Evolutionary conservation across 2,113 vertebrate genomes (phyloP).

Genomic region (zebrafish (Danio rerio)): DNA sequence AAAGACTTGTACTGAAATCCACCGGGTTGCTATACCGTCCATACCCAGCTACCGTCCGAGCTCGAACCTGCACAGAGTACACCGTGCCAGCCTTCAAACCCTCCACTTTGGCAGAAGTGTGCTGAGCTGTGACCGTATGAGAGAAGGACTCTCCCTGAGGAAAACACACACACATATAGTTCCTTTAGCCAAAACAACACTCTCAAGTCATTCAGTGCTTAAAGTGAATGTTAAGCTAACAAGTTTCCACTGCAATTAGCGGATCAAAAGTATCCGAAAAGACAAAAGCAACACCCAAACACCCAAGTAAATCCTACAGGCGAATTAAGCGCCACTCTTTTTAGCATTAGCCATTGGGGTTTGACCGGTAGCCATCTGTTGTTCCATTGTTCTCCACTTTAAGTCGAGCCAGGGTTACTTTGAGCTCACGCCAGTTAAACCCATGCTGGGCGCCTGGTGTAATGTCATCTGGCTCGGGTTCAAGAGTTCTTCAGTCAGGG

Average conservation of each 20-base stretch:
- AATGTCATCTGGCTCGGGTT: slow-evolving; percentile 45
- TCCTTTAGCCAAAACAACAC: background rate
- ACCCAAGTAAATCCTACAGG: slow-evolving; percentile 28
- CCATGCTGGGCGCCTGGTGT: slow-evolving; percentile 43
- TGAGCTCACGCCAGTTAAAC: slow-evolving; percentile 41
- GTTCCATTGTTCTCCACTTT: slow-evolving; percentile 39
- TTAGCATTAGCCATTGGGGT: slow-evolving; percentile 50
- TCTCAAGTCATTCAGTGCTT: background rate
- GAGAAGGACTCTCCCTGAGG: slow-evolving; percentile 83
- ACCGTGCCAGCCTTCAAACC: slow-evolving; percentile 85
- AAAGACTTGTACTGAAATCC: slow-evolving; percentile 89
- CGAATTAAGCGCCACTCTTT: slow-evolving; percentile 38
- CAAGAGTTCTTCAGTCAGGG: slow-evolving; percentile 29
- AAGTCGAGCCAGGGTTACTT: slow-evolving; percentile 43
- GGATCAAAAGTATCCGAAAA: slow-evolving; percentile 22
- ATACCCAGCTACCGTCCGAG: slow-evolving; percentile 92
- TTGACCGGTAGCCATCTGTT: slow-evolving; percentile 58
- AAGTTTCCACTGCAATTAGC: slow-evolving; percentile 39
- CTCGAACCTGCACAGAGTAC: slow-evolving; percentile 94
- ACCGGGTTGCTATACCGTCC: slow-evolving; percentile 92
- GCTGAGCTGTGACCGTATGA: slow-evolving; percentile 95
- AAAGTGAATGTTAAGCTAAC: slow-evolving; percentile 29
- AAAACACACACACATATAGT: background rate
- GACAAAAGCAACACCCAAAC: slow-evolving; percentile 16
- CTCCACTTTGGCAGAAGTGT: slow-evolving; percentile 89